These are phyloP conservation scores for Pseudomyrmex pallidus DNA, from an alignment of 1,140 invertebrate species.

Conservation along the genomic window DNA sequence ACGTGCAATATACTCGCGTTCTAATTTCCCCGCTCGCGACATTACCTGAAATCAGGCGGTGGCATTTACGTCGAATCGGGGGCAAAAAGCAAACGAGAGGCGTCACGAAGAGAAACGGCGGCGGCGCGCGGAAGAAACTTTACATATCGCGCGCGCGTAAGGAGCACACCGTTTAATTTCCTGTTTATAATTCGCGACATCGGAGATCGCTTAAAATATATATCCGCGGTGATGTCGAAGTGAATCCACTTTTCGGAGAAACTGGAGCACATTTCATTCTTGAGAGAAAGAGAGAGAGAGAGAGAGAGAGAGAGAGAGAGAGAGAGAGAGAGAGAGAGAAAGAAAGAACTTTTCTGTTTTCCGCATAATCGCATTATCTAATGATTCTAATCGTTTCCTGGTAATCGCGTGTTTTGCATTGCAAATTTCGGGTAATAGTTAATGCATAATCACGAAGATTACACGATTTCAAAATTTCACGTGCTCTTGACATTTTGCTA, in stretches of 20 bases:
- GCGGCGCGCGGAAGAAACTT: constrained; percentile 23
- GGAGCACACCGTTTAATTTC: constrained; percentile 41
- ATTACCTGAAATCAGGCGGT: constrained; percentile 41
- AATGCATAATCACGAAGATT: not conserved
- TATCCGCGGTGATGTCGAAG: constrained; percentile 9
- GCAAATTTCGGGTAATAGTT: not conserved
- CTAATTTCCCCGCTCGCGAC: constrained; percentile 45
- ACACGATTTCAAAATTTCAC: constrained; percentile 12
- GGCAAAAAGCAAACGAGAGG: constrained; percentile 2
- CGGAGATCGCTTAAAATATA: constrained; percentile 37
- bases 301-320: not conserved
- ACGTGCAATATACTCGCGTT: constrained; percentile 46
- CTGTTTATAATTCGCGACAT: constrained; percentile 60
- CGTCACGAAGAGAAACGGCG: not conserved
- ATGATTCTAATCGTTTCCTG: constrained; percentile 1
- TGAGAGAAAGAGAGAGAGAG: not conserved
- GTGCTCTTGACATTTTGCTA: not conserved
- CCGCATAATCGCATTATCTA: not conserved
- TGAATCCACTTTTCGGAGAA: not conserved
- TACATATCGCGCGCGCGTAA: constrained; percentile 3
- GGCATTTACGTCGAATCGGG: constrained; percentile 42
- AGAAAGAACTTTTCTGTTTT: no score
- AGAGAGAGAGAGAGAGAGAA: not conserved
- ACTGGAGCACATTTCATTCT: constrained; percentile 11
- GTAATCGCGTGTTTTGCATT: not conserved